These are phyloP conservation scores for Mimas tiliae DNA, from an alignment of 2,888 invertebrate species.

Conservation along the genomic window DNA sequence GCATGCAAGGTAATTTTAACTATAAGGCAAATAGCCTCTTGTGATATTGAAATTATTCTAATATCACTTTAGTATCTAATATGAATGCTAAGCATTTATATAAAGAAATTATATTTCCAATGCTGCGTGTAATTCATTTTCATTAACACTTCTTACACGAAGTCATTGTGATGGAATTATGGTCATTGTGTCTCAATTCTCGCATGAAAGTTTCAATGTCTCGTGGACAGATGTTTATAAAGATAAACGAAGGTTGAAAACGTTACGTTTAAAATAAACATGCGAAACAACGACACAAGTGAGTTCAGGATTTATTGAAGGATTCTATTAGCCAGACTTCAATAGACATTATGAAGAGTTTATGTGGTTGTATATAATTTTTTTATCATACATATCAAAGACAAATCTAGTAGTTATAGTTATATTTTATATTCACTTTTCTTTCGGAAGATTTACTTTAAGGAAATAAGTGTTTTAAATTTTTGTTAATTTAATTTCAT, in stretches of 20 bases:
- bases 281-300: constrained; percentile 5
- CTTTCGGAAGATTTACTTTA: too few relatives aligned
- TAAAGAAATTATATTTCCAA: not conserved
- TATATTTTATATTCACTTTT: too few relatives aligned
- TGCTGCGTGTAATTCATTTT: not conserved
- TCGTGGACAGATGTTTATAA: constrained; percentile 48
- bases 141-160: constrained; percentile 2
- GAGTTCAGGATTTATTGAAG: constrained; percentile 2
- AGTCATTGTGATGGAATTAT: constrained; percentile 46
- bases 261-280: constrained; percentile 32
- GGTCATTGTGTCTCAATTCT: constrained; percentile 42
- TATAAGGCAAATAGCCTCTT: not conserved
- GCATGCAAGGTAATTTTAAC: not conserved
- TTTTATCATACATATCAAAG: too few relatives aligned
- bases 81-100: not conserved
- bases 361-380: not conserved
- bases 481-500: too few relatives aligned
- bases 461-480: too few relatives aligned
- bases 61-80: not conserved
- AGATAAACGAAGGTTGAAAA: constrained; percentile 45
- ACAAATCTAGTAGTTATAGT: too few relatives aligned
- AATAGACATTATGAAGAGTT: not conserved
- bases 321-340: not conserved
- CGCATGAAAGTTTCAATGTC: constrained; percentile 44
- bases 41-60: not conserved